Evolutionary conservation across 2,888 invertebrate species (phyloP), one percentile per base, ranked within the genome.

Genomic region (Eilema caniola): DNA sequence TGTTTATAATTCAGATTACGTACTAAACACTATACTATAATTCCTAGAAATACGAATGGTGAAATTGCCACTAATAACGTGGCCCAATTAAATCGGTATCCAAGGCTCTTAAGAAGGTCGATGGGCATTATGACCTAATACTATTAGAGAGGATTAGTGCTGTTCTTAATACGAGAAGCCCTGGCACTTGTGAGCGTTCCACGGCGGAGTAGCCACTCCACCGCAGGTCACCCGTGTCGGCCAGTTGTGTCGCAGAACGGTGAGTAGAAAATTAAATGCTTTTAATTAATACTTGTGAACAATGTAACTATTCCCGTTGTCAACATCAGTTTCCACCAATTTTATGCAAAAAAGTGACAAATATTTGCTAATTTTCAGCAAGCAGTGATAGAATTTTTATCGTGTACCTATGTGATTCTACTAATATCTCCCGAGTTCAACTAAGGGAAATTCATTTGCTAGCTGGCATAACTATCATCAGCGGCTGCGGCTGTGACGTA

Each of bases 121-220:
- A 67, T 69, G 64, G 77, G 89, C 82, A 90, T 91, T 90, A 90
- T 88, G 86, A 88, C 85, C 86, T 92, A 93, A 92, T 91, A 87
- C 87, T 85, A 87, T 92, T 92, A 92, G 73, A 67, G 73, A 67
- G 86, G 89, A 91, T 92, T 92, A 92, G 82, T 80, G 82, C 56
- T 83, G 89, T 82, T 85, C 90, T 89, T 92, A 92, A 92, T 92
- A 88, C 89, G 66, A 71, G 94, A 95, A 93, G 93, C 94, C 94
- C 85, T 76, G 69, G 89, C 92, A 93, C 91, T 93, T 91, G 88
- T 85, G 83, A 80, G 93, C 84, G 75, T 80, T 93, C 92, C 23
- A 70, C 47, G 59, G 67, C 62, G 69, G 63, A 72, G 65, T 70
- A 70, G 81, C 67, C 90, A 90, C 84, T 89, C 85, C 79, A 78